Evolutionary conservation across 2,113 vertebrate species (phyloP).

Genomic region (Willisornis vidua): DNA sequence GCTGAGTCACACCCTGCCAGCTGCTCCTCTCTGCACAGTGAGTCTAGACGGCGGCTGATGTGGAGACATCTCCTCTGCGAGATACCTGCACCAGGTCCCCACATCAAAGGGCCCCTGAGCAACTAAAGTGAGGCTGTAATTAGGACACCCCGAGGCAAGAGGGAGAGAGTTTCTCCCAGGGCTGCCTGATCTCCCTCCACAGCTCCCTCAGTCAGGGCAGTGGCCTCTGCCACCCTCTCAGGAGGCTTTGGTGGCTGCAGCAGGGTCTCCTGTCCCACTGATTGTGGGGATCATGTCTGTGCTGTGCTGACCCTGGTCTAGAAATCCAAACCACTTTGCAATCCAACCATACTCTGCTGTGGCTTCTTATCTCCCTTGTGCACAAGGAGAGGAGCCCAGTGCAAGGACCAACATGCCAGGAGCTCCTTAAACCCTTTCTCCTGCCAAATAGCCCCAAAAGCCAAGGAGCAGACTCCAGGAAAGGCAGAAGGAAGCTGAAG

Average conservation of each 20-base stretch:
- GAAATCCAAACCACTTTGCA: not conserved
- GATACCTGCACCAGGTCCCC: not conserved
- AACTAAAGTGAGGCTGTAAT: slow-evolving; percentile 14
- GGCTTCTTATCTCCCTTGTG: not conserved
- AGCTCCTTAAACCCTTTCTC: not conserved
- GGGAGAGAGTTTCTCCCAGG: slow-evolving; percentile 2
- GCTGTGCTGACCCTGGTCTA: not conserved
- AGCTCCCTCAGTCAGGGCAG: not conserved
- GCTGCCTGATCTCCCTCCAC: not conserved
- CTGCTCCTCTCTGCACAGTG: not conserved
- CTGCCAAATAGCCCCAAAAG: not conserved
- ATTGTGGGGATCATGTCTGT: not conserved
- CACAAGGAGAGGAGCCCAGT: not conserved
- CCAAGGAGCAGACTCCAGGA: not conserved
- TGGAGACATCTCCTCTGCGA: not conserved
- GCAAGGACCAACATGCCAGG: not conserved
- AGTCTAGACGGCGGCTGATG: slow-evolving; percentile 48
- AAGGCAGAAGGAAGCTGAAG: not conserved
- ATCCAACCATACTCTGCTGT: rapidly evolving
- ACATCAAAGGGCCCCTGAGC: slow-evolving; percentile 60
- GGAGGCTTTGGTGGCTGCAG: rapidly evolving
- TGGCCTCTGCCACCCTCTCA: not conserved
- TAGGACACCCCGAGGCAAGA: not conserved
- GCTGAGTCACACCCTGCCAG: slow-evolving; percentile 44
- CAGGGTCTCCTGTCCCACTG: not conserved